Conservation (phyloP, 2,888 invertebrate species). For the Xestia c-nigrum region DNA sequence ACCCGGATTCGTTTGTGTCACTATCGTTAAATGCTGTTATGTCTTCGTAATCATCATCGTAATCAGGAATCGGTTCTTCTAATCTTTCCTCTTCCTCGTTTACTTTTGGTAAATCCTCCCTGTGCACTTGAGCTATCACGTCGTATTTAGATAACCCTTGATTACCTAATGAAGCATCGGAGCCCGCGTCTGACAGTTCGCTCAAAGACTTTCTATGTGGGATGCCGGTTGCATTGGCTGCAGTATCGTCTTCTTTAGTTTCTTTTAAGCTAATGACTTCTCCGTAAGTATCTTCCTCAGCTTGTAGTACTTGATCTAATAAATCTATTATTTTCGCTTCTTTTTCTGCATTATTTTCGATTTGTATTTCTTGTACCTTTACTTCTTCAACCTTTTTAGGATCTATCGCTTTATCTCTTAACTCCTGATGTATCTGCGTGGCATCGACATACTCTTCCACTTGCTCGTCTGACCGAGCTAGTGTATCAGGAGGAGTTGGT, state of each 20-base stretch:
- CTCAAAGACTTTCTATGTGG: conserved; percentile 83
- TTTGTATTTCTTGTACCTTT: conserved; percentile 77
- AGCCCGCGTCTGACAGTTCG: conserved; percentile 86
- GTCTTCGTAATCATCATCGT: conserved; percentile 80
- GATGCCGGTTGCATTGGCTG: conserved; percentile 67
- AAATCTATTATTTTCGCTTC: conserved; percentile 88
- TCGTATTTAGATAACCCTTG: conserved; percentile 89
- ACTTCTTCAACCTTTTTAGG: conserved; percentile 77
- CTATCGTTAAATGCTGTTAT: conserved; percentile 83
- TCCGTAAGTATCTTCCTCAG: conserved; percentile 86
- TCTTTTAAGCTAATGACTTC: conserved; percentile 82
- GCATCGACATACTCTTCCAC: conserved; percentile 68
- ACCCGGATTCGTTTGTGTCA: conserved; percentile 86
- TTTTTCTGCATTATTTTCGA: conserved; percentile 85
- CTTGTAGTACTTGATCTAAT: conserved; percentile 87
- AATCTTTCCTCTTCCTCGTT: conserved; percentile 83
- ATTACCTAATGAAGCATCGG: conserved; percentile 85
- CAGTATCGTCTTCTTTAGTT: conserved; percentile 69
- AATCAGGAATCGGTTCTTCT: conserved; percentile 60
- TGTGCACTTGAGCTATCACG: conserved; percentile 90
- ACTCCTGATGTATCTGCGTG: conserved; percentile 66
- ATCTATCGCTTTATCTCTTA: conserved; percentile 69
- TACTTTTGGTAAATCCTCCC: conserved; percentile 88
- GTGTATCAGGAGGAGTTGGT: conserved; percentile 84
- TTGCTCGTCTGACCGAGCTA: conserved; percentile 73